Conservation (phyloP, 2,113 vertebrate species). For the Caracal caracal region DNA sequence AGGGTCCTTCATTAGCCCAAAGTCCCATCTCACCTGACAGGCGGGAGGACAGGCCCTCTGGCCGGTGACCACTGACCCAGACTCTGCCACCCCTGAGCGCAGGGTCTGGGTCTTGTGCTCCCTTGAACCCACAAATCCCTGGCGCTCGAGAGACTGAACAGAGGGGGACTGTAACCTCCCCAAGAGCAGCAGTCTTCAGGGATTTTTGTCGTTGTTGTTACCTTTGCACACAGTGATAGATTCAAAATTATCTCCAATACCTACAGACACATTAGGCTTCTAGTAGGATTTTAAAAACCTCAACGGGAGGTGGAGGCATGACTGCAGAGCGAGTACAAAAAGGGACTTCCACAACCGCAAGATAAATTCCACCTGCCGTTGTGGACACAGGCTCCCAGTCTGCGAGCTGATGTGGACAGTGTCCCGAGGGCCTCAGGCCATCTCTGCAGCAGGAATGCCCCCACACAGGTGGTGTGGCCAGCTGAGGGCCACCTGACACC, state of each 20-base stretch:
- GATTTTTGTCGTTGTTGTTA: background rate
- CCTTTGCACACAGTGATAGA: background rate
- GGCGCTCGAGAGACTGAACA: background rate
- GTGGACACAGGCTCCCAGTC: background rate
- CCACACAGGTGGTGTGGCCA: background rate
- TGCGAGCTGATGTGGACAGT: background rate
- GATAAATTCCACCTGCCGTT: background rate
- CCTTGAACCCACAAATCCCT: background rate
- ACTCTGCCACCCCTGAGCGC: rapidly evolving
- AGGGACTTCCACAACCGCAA: background rate
- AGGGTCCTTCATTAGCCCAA: background rate
- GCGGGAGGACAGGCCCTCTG: background rate
- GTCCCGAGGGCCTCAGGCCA: background rate
- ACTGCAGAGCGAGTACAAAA: background rate
- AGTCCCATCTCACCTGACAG: background rate
- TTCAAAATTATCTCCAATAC: background rate
- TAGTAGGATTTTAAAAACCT: background rate
- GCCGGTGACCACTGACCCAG: background rate
- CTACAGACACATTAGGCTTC: background rate
- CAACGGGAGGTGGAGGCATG: background rate
- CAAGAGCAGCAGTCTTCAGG: background rate
- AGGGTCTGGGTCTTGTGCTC: background rate
- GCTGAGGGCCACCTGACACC: background rate
- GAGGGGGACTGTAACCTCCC: background rate
- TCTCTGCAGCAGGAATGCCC: background rate